These are phyloP conservation scores for Acleris emargana DNA, from an alignment of 2,888 invertebrate genomes.

Conservation along the genomic window DNA sequence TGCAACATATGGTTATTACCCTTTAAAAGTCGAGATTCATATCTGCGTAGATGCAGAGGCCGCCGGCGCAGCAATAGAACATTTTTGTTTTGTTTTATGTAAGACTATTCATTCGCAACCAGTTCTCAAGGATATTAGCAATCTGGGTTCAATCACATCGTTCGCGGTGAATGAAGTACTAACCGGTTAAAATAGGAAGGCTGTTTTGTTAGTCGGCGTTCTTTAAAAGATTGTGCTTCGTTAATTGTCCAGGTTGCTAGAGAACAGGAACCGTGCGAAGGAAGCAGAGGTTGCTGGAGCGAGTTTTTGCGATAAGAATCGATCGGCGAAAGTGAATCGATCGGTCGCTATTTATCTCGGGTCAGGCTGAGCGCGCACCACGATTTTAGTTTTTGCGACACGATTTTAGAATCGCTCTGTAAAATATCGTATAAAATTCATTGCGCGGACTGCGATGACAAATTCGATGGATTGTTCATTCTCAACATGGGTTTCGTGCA, in stretches of 20 bases:
- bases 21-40: constrained; percentile 32
- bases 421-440: no score
- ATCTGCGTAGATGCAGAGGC: constrained; percentile 24
- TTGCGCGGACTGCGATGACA: no score
- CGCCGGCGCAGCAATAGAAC: constrained; percentile 29
- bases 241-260: constrained; percentile 42
- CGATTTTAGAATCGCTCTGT: no score
- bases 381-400: no score
- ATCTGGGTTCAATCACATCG: constrained; percentile 74
- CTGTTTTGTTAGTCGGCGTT: constrained; percentile 38
- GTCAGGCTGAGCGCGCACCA: no score
- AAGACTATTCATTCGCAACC: constrained; percentile 58
- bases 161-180: constrained; percentile 72
- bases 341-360: constrained; percentile 59
- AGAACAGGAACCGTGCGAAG: constrained; percentile 54
- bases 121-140: constrained; percentile 73
- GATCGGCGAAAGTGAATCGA: constrained; percentile 71
- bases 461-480: no score
- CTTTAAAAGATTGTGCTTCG: constrained; percentile 40
- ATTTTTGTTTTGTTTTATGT: constrained; percentile 39
- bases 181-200: constrained; percentile 52
- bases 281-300: constrained; percentile 51
- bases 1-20: constrained; percentile 23
- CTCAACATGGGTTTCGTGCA: no score
- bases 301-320: constrained; percentile 70